Evolutionary conservation across 1,140 invertebrate species (phyloP).

Genomic region (Microplitis mediator): DNA sequence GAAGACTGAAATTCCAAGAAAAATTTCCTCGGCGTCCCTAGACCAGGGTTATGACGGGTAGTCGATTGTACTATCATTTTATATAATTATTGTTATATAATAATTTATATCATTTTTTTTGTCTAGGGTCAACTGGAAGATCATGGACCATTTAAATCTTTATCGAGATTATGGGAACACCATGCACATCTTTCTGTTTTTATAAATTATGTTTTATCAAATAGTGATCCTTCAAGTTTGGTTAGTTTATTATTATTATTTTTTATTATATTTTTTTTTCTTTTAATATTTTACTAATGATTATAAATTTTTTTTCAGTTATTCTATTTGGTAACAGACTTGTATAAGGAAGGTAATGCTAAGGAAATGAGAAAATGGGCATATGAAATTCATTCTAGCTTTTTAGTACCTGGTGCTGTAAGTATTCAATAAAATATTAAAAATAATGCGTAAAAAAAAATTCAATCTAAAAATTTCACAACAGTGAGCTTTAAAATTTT

Average conservation of each 20-base stretch:
- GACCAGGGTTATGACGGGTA: too few relatives aligned
- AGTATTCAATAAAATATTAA: slow-evolving; percentile 43
- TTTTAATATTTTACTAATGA: slow-evolving; percentile 19
- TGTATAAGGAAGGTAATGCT: slow-evolving; percentile 81
- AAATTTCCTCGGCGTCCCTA: too few relatives aligned
- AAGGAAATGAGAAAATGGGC: slow-evolving; percentile 96
- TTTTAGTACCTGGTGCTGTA: slow-evolving; percentile 87
- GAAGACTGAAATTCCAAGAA: too few relatives aligned
- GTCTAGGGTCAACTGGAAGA: slow-evolving; percentile 72
- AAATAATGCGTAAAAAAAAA: slow-evolving; percentile 6
- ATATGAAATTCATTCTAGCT: slow-evolving; percentile 97
- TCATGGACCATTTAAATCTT: slow-evolving; percentile 80
- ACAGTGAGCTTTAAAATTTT: too few relatives aligned
- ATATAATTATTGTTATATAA: slow-evolving; percentile 10
- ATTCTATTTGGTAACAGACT: slow-evolving; percentile 86
- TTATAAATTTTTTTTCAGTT: slow-evolving; percentile 66
- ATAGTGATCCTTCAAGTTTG: slow-evolving; percentile 82
- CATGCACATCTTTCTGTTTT: slow-evolving; percentile 87
- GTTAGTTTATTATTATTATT: slow-evolving; percentile 53
- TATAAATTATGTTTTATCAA: slow-evolving; percentile 85
- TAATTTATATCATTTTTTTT: slow-evolving; percentile 10
- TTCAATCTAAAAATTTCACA: background rate
- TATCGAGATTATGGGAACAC: slow-evolving; percentile 73
- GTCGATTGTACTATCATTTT: slow-evolving; percentile 9
- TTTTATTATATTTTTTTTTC: slow-evolving; percentile 18